A percentile compares a stretch with the other conserved stretches of the same genome.
Conservation (phyloP, 2,888 invertebrate species). For the Exocentrus adspersus region DNA sequence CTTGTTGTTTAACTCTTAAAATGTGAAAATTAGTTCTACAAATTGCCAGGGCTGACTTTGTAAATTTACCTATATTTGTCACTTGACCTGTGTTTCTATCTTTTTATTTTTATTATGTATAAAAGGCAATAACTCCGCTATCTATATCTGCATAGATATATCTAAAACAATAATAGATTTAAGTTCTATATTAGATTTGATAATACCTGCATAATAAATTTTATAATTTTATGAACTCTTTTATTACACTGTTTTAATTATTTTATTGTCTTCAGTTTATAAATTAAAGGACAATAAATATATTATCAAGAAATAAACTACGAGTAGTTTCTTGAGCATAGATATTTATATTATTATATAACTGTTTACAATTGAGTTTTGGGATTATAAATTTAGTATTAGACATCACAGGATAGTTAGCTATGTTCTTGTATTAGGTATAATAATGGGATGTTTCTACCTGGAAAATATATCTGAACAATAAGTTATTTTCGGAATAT, state of each 20-base stretch:
- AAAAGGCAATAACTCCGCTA: too few species aligned
- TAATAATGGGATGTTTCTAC: too few species aligned
- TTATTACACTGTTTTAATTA: slow-evolving; percentile 42
- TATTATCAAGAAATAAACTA: slow-evolving; percentile 20
- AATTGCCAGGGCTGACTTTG: slow-evolving; percentile 35
- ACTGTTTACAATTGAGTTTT: not conserved
- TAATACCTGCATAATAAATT: slow-evolving; percentile 33
- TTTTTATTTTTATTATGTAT: too few species aligned
- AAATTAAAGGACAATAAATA: slow-evolving; percentile 34
- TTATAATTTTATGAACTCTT: slow-evolving; percentile 46
- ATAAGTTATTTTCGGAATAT: too few species aligned
- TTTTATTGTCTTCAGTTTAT: slow-evolving; percentile 42
- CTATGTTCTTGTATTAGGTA: too few species aligned
- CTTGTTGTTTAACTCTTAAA: slow-evolving; percentile 38
- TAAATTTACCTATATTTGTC: slow-evolving; percentile 28
- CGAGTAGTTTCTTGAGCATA: slow-evolving; percentile 23
- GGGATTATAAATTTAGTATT: too few species aligned
- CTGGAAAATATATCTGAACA: too few species aligned
- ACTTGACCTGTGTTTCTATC: too few species aligned
- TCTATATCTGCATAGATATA: not conserved
- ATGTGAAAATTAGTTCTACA: slow-evolving; percentile 37
- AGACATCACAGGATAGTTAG: too few species aligned
- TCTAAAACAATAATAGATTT: slow-evolving; percentile 9
- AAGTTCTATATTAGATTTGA: slow-evolving; percentile 12
- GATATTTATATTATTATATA: too few species aligned